Evolutionary conservation across 2,797 vertebrate genomes (phyloP).

Genomic region (Manis crassicaudata): DNA sequence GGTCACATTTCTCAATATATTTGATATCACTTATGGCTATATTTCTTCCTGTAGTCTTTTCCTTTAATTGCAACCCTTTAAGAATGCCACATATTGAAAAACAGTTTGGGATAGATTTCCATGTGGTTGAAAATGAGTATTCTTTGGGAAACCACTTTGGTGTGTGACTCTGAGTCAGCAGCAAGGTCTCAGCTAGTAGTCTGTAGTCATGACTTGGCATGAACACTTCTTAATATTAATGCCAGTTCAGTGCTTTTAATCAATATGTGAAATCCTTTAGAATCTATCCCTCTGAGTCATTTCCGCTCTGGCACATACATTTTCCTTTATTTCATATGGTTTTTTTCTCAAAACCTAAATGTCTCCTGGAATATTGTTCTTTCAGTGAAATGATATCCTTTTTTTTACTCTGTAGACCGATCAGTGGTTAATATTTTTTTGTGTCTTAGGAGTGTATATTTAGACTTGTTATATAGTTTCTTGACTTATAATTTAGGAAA

Average conservation of each 20-base stretch:
- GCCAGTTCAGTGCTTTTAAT: not conserved
- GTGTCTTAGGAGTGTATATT: not conserved
- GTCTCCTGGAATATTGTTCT: not conserved
- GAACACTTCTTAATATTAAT: not conserved
- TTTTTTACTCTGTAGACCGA: not conserved
- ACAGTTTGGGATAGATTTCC: slow-evolving; percentile 39
- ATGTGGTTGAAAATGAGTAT: not conserved
- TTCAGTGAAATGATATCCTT: not conserved
- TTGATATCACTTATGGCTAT: slow-evolving; percentile 24
- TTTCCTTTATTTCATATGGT: not conserved
- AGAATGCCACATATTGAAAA: slow-evolving; percentile 22
- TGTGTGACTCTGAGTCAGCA: slow-evolving; percentile 40
- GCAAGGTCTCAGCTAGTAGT: not conserved
- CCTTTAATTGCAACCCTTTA: slow-evolving; percentile 14
- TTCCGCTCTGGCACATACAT: not conserved
- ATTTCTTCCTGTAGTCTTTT: not conserved
- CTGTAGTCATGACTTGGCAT: not conserved
- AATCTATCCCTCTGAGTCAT: not conserved
- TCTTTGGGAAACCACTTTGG: not conserved
- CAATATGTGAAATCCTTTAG: not conserved
- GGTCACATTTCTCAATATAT: slow-evolving; percentile 8
- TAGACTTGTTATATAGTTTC: not conserved
- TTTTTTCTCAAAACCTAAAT: not conserved
- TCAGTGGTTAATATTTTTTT: not conserved
- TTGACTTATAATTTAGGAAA: not conserved